Evolutionary conservation across 2,888 invertebrate genomes (phyloP).

Genomic region (Pinctada fucata): DNA sequence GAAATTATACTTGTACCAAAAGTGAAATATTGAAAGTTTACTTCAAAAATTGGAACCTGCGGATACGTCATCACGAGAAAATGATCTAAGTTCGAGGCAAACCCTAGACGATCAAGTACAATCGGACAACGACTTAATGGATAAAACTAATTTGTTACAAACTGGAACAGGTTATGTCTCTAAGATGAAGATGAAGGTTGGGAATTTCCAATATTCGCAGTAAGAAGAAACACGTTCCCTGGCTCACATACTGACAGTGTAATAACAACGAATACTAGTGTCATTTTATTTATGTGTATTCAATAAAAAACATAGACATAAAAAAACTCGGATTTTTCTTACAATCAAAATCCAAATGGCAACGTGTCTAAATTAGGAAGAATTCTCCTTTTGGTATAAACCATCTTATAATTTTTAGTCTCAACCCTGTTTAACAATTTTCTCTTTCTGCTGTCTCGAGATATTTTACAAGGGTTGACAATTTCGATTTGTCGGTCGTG

Average conservation of each 20-base stretch:
- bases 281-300: neutral
- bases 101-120: neutral
- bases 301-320: neutral
- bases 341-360: conserved; percentile 44
- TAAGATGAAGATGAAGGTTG: neutral
- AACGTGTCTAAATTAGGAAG: conserved; percentile 41
- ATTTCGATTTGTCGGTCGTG: conserved; percentile 11
- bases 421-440: conserved; percentile 82
- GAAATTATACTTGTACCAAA: conserved; percentile 15
- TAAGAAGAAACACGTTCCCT: too few species aligned
- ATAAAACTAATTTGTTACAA: too few species aligned
- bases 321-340: neutral
- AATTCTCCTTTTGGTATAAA: conserved; percentile 46
- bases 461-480: conserved; percentile 44
- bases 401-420: conserved; percentile 71
- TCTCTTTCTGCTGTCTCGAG: conserved; percentile 67
- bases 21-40: neutral
- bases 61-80: neutral
- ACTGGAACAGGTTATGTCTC: neutral
- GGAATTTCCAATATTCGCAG: neutral
- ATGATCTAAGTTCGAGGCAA: neutral
- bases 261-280: neutral
- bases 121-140: neutral
- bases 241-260: too few species aligned
- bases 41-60: conserved; percentile 1